A percentile compares a stretch with the other conserved stretches of the same genome.
Conservation (phyloP, 2,888 invertebrate genomes). For the Tricholauxania praeusta region DNA sequence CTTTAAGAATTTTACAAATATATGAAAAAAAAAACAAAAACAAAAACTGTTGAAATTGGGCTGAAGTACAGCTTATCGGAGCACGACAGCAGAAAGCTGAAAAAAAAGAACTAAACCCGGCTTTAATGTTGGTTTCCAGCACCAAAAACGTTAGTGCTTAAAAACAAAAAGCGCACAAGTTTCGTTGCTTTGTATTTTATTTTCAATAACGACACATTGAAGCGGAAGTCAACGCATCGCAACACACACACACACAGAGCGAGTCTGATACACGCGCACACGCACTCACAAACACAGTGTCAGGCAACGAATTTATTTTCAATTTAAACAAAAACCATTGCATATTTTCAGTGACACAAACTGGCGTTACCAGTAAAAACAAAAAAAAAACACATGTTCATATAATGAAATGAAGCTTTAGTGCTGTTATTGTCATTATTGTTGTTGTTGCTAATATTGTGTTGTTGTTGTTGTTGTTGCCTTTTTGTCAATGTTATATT, state of each 20-base stretch:
- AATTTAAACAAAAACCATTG: slow-evolving; percentile 20
- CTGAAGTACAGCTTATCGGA: neutral
- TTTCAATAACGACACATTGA: slow-evolving; percentile 25
- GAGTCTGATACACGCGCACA: slow-evolving; percentile 4
- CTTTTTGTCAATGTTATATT: neutral
- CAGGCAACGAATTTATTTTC: slow-evolving; percentile 17
- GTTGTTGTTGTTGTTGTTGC: slow-evolving; percentile 1
- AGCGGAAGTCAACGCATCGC: slow-evolving; percentile 18
- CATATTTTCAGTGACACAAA: slow-evolving; percentile 19
- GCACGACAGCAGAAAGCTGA: neutral
- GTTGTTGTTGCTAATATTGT: slow-evolving; percentile 12
- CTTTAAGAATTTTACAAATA: slow-evolving; percentile 11
- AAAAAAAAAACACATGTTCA: slow-evolving; percentile 7
- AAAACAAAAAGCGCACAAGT: slow-evolving; percentile 5
- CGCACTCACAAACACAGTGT: slow-evolving; percentile 21
- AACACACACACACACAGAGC: neutral
- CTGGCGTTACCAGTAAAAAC: slow-evolving; percentile 1
- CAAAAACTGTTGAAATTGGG: neutral
- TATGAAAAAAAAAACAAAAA: neutral
- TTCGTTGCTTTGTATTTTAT: slow-evolving; percentile 14
- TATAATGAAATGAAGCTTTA: neutral
- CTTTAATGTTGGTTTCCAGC: neutral
- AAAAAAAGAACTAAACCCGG: neutral
- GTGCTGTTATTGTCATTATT: neutral
- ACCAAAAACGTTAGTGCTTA: neutral